Percentiles rank a stretch among this genome's conserved stretches.
Evolutionary conservation across 2,888 invertebrate genomes (phyloP).

Genomic region (Lottia gigantea): DNA sequence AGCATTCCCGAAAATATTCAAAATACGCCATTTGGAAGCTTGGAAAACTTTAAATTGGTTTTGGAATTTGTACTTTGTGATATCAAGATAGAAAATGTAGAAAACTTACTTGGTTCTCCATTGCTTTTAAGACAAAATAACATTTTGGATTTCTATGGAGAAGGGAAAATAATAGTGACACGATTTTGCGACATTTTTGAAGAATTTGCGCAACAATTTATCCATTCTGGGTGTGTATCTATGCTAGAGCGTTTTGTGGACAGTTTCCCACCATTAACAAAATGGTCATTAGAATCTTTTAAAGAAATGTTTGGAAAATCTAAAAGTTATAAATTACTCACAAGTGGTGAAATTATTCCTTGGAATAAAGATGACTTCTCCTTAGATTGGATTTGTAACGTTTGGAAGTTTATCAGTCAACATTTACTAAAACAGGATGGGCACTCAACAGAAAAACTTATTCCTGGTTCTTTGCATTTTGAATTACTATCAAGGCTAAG

Average conservation of each 20-base stretch:
- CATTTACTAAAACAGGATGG: neutral
- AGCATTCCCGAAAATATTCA: neutral
- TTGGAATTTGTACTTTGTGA: constrained; percentile 2
- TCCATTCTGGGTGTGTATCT: neutral
- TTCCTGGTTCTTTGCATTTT: too few species aligned
- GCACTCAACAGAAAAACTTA: neutral
- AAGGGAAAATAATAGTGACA: constrained; percentile 14
- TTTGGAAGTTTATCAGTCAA: neutral
- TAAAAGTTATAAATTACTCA: neutral
- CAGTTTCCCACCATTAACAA: neutral
- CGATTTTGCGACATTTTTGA: constrained; percentile 12
- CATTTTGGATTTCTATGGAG: constrained; percentile 7
- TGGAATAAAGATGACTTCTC: neutral
- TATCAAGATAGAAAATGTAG: neutral
- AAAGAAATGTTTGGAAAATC: neutral
- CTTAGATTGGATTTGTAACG: neutral
- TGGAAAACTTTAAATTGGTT: constrained; percentile 1
- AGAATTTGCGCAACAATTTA: too few species aligned
- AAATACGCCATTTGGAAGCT: constrained; percentile 7
- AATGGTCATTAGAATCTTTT: neutral
- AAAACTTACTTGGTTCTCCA: neutral
- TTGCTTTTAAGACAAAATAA: too few species aligned
- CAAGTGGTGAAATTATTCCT: neutral
- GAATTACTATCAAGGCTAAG: too few species aligned
- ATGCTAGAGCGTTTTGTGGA: neutral